Base-by-base conservation (phyloP, 2,113 vertebrate genomes). In the Acanthisitta chloris region DNA sequence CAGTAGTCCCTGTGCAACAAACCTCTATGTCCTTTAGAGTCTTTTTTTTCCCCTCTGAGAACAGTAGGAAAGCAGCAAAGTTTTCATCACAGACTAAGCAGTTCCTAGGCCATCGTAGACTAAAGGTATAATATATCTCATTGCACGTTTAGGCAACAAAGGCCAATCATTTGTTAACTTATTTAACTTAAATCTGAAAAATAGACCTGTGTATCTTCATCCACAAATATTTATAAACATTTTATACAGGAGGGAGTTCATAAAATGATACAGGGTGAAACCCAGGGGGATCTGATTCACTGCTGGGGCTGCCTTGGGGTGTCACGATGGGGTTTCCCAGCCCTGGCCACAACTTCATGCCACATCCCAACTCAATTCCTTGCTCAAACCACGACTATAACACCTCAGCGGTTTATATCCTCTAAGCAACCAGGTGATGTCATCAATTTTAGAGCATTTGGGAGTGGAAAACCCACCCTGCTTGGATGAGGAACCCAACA, bases 211-310 rank as follows among this genome's bases (percentile, higher is more conserved):
- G 92, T 78, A 69, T 97, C 97, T 97, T 95, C 57, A 96, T 94
- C 67, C 96, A 97, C 86, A 97, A 92, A 95, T 97, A 96, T 97
- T 95, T 95, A 94, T 96, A 96, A 97, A 97, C 94, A 97, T 86
- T 97, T 97, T 96, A 55, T 96, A 96, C 96, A 96, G 1, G 66
- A 94, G 91, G 86, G 92, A 90, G 91, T 86, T 97, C 69, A 42
- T 92, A 45, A 86, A 91, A 94, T 16, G 76, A 67, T 36, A 82
- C 58, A 33, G 92, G 78, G 73, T 19, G 16, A 48, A 72, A 83
- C 83, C 81, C 17, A 31, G 94, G 94, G 86, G 20, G 64, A 43
- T 86, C 73, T 58, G 87, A 48, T 66, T 87, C 24, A 7, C 36
- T 87, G 89, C 82, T 86, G 86, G 90, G 77, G 62, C 38, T 65